These are phyloP conservation scores for Parasteatoda tepidariorum DNA, from an alignment of 1,140 invertebrate genomes.

Conservation along the genomic window DNA sequence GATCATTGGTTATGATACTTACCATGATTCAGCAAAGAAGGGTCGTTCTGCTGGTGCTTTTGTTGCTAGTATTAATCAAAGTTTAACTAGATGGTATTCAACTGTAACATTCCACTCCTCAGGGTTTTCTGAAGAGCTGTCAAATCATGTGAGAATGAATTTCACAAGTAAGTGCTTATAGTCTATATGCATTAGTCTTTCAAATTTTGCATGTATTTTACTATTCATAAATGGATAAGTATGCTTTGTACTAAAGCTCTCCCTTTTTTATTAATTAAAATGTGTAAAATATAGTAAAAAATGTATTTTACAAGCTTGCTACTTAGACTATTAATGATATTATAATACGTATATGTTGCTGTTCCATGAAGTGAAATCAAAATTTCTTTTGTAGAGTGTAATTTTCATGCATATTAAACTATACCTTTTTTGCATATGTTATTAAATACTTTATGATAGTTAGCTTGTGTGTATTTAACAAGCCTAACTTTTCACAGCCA, in stretches of 20 bases:
- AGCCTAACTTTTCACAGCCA: too few species aligned
- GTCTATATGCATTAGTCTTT: neutral
- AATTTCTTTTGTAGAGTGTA: too few species aligned
- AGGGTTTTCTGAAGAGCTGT: conserved; percentile 67
- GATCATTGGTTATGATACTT: conserved; percentile 72
- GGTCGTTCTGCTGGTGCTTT: conserved; percentile 69
- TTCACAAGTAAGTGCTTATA: conserved; percentile 63
- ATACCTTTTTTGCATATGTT: too few species aligned
- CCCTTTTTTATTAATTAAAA: too few species aligned
- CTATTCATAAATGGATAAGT: neutral
- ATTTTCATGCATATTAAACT: too few species aligned
- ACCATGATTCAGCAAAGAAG: conserved; percentile 68
- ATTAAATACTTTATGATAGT: too few species aligned
- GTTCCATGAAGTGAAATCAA: too few species aligned
- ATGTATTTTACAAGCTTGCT: neutral
- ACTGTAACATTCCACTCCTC: conserved; percentile 68
- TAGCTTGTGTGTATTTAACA: too few species aligned
- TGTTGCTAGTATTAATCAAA: conserved; percentile 70
- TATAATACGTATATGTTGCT: too few species aligned
- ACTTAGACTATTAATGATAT: too few species aligned
- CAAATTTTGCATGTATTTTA: neutral
- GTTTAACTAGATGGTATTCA: conserved; percentile 80
- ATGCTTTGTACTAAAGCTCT: too few species aligned
- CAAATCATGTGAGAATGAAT: conserved; percentile 68
- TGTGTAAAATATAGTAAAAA: neutral